Base-by-base conservation (phyloP, 2,113 vertebrate genomes). In the Sula dactylatra region DNA sequence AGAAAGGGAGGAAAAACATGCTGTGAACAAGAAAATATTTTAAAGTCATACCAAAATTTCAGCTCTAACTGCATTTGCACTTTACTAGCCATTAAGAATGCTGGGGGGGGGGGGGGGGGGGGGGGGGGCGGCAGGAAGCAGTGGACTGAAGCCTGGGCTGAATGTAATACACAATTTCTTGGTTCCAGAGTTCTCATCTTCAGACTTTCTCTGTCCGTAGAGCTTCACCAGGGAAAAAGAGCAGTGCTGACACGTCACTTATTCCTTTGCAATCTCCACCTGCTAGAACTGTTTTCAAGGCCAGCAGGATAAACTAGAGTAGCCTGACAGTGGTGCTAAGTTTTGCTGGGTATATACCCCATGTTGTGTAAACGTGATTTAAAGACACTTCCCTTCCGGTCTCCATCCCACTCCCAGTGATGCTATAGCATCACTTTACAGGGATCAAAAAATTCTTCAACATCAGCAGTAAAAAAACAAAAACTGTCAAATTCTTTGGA, bases 21-120 rank as follows among this genome's bases (percentile, higher is more conserved):
- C 38, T 65, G 44, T 92, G 77, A 97, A 47, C 44, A 84, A 49
- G 26, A 86, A 81, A 42, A 29, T 20, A 76, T 27, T 78, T 38
- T 74, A 4, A 82, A 91, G 42, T 69, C 22, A 36, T 25, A 58
- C 22, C 17, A 90, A 73, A 85, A 58, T 56, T 70, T 64, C 47
- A 88, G 15, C 11, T 73, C 10, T 65, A 61, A 42, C 26, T 64
- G 56, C 65, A 74, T 72, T 59, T 91, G 20, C n/a, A 66, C 42
- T 81, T 78, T 42, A 44, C 14, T 31, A 84, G 31, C 18, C 71
- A n/a, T 31, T 65, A 44, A 52, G 69, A 66, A 9, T 36, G 8
- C 5, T 2, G 3, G 2, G 8, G 8, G 6, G 2, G 19, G 25
- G 4, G 10, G 7, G 12, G 4, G 10, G 7, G 12, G 3, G 2